A percentile compares a stretch with the other conserved stretches of the same genome.
Evolutionary conservation across 37 sponge, comb jelly and placozoan genomes (phyloP).

Genomic region (Beroe forskalii): DNA sequence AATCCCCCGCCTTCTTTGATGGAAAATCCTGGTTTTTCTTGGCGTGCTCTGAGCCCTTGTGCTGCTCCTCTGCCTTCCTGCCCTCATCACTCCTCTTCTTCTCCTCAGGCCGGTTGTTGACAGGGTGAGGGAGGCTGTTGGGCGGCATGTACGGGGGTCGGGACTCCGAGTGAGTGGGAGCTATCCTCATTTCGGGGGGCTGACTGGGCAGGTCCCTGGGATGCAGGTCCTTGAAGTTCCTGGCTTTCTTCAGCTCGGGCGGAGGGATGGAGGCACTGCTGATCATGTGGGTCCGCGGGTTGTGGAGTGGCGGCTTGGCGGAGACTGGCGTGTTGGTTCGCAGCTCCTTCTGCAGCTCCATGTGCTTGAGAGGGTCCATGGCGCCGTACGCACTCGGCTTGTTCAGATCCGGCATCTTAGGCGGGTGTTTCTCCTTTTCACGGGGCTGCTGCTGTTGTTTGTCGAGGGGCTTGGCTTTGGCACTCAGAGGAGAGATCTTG

Average conservation of each 20-base stretch:
- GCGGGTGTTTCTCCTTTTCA: background rate
- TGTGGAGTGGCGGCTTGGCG: constrained; percentile 52
- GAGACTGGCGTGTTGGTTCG: background rate
- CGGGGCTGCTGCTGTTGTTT: background rate
- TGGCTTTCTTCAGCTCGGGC: constrained; percentile 40
- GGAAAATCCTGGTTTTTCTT: constrained; percentile 17
- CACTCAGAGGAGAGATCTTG: background rate
- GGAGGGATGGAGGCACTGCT: constrained; percentile 61
- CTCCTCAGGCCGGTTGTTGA: constrained; percentile 54
- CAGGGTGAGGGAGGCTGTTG: constrained; percentile 1
- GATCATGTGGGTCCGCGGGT: constrained; percentile 50
- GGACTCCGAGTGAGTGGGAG: constrained; percentile 23
- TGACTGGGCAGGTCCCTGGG: constrained; percentile 46
- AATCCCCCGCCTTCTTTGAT: background rate
- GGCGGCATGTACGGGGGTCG: background rate
- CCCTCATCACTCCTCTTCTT: background rate
- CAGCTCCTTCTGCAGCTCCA: constrained; percentile 63
- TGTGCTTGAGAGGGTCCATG: constrained; percentile 10
- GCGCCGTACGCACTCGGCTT: background rate
- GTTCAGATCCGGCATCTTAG: constrained; percentile 62
- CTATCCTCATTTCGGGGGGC: constrained; percentile 58
- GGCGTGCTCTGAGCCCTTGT: background rate
- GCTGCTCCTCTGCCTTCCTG: background rate
- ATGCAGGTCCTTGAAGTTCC: constrained; percentile 53
- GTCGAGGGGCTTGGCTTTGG: background rate